Conservation (phyloP, 2,797 vertebrate genomes). For the Arnoldichthys spilopterus region DNA sequence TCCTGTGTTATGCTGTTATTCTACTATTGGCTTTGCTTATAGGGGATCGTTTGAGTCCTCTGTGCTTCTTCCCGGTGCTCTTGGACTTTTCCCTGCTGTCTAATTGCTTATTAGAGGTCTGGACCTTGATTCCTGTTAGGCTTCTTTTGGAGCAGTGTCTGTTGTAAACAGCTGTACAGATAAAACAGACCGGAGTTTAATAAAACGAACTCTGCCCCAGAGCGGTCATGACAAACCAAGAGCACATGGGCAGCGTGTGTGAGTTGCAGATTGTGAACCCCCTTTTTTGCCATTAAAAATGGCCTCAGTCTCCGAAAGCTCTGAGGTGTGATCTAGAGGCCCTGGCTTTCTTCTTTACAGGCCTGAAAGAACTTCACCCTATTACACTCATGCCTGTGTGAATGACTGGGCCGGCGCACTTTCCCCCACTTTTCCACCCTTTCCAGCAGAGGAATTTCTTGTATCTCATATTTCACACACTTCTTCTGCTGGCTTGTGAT, state of each 20-base stretch:
- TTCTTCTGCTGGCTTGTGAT: constrained; percentile 53
- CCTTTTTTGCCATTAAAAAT: constrained; percentile 37
- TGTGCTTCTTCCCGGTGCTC: not conserved
- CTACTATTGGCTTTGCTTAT: not conserved
- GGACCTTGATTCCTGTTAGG: not conserved
- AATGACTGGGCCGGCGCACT: constrained; percentile 34
- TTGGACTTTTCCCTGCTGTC: not conserved
- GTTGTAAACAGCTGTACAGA: not conserved
- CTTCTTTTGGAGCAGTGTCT: not conserved
- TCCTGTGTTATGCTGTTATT: not conserved
- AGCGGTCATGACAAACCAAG: constrained; percentile 10
- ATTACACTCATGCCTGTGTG: constrained; percentile 43
- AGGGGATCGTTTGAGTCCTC: not conserved
- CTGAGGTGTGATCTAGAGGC: constrained; percentile 12
- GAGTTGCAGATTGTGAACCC: constrained; percentile 37
- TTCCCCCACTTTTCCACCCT: constrained; percentile 17
- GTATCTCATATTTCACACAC: constrained; percentile 36
- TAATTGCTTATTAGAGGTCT: not conserved
- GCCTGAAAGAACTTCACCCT: constrained; percentile 63
- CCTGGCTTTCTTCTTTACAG: constrained; percentile 39
- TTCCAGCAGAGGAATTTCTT: constrained; percentile 60
- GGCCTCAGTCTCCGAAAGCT: constrained; percentile 18
- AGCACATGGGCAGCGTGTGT: constrained; percentile 4
- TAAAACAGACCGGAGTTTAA: not conserved
- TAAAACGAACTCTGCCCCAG: not conserved